Base-by-base conservation (phyloP, 2,797 vertebrate species). In the Octomys mimax region DNA sequence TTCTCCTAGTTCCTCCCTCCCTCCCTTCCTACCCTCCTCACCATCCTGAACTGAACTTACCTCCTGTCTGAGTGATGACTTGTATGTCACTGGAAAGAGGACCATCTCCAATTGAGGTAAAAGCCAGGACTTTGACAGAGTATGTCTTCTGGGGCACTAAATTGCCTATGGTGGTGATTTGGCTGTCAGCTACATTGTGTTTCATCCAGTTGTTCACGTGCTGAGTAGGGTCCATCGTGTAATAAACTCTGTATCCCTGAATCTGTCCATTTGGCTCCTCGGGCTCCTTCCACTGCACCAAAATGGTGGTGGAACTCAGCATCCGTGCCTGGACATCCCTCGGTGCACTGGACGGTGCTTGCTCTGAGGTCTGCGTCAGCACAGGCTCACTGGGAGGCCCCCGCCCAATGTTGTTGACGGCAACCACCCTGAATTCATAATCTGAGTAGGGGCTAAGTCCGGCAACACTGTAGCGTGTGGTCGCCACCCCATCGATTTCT, bases 21-120 rank as follows among this genome's bases (percentile, higher is more conserved):
- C 13, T 3, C 12, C 61, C 16, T 39, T 14, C 19, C 78, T 28
- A 12, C 36, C 46, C 6, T 9, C 3, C 13, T 36, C 33, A 10
- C 78, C 52, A 31, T 3, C 31, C 16, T 78, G 33, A 89, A 81
- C 22, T 9, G 46, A 36, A 75, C 99, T 98, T 98, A 99, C 99
- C 99, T 99, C 99, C 99, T 42, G 99, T 99, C 98, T 99, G 99
- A 87, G 99, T 99, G 82, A 99, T 99, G 98, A 99, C 99, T 98
- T 99, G 99, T 96, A 99, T 99, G 96, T 99, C 99, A 95, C 99
- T 98, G 62, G 99, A 99, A 85, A 99, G 99, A 0, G 99, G 99
- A 70, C 99, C 99, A 84, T 99, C 99, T 2, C 99, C 99, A 92
- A 99, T 99, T 21, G 99, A 99, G 91, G 99, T 99, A 98, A 99